Percentiles rank a stretch among this genome's conserved stretches.
phyloP scores from a whole-genome alignment of 2,888 invertebrate species.

The Hybos culiciformis region DNA sequence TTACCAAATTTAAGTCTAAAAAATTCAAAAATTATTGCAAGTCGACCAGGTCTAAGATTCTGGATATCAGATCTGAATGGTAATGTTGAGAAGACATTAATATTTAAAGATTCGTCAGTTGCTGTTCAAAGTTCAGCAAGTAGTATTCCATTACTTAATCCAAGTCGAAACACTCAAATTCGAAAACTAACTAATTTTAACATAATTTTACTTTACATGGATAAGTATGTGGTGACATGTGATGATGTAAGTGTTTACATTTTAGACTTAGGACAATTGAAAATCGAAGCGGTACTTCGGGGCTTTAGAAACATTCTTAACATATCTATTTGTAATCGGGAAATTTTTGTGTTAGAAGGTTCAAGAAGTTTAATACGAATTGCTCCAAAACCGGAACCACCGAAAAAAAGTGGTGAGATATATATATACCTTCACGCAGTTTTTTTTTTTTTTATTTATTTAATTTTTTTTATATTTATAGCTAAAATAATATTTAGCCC shows the following conservation, averaged over 20 bases:
- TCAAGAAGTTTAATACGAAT: conserved; percentile 65
- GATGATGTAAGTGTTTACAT: conserved; percentile 57
- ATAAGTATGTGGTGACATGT: conserved; percentile 61
- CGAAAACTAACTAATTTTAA: conserved; percentile 41
- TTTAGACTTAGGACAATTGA: conserved; percentile 55
- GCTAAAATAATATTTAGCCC: conserved; percentile 33
- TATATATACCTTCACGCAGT: background rate
- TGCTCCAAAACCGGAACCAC: conserved; percentile 54
- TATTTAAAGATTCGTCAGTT: conserved; percentile 56
- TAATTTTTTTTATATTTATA: conserved; percentile 6
- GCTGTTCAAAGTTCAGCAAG: conserved; percentile 42
- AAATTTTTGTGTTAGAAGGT: conserved; percentile 73
- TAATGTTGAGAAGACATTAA: conserved; percentile 66
- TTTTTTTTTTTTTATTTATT: background rate
- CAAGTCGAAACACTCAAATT: conserved; percentile 25
- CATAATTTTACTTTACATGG: conserved; percentile 49
- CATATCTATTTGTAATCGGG: conserved; percentile 34
- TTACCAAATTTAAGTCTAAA: conserved; percentile 18
- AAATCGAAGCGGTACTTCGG: conserved; percentile 50
- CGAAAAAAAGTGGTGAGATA: conserved; percentile 36
- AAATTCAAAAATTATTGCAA: conserved; percentile 46
- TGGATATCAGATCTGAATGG: conserved; percentile 70
- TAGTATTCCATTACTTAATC: conserved; percentile 60
- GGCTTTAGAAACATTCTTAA: conserved; percentile 41
- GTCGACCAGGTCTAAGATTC: conserved; percentile 67